Conservation (phyloP, 2,113 vertebrate genomes). For the Muntiacus muntjak region DNA sequence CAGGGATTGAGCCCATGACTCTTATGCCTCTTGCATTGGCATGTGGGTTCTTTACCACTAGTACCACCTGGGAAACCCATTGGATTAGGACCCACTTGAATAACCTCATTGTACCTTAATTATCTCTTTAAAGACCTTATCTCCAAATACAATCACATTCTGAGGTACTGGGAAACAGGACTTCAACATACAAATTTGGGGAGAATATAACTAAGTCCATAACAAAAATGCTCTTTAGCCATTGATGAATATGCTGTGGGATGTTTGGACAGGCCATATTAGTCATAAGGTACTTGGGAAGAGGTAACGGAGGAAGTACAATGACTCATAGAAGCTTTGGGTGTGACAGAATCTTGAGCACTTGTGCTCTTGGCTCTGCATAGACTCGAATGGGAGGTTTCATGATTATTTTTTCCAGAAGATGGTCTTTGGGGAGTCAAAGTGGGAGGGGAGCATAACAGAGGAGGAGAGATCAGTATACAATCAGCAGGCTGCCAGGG, state of each 20-base stretch:
- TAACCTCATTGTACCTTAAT: not conserved
- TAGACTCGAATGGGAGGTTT: not conserved
- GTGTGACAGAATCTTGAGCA: not conserved
- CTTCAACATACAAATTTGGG: not conserved
- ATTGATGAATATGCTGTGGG: not conserved
- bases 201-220: not conserved
- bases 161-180: not conserved
- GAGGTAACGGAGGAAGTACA: not conserved
- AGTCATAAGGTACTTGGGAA: not conserved
- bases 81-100: not conserved
- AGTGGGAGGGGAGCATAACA: not conserved
- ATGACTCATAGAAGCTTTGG: not conserved
- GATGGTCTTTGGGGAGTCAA: not conserved
- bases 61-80: not conserved
- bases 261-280: not conserved
- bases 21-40: not conserved
- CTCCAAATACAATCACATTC: not conserved
- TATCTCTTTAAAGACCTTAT: not conserved
- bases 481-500: not conserved
- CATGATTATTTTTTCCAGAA: not conserved
- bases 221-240: not conserved
- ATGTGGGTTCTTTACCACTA: not conserved
- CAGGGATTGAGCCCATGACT: not conserved
- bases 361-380: not conserved
- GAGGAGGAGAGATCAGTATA: not conserved